A percentile compares a stretch with the other conserved stretches of the same genome.
These are phyloP conservation scores for Corythucha ciliata DNA, from an alignment of 2,888 invertebrate genomes.

Conservation along the genomic window DNA sequence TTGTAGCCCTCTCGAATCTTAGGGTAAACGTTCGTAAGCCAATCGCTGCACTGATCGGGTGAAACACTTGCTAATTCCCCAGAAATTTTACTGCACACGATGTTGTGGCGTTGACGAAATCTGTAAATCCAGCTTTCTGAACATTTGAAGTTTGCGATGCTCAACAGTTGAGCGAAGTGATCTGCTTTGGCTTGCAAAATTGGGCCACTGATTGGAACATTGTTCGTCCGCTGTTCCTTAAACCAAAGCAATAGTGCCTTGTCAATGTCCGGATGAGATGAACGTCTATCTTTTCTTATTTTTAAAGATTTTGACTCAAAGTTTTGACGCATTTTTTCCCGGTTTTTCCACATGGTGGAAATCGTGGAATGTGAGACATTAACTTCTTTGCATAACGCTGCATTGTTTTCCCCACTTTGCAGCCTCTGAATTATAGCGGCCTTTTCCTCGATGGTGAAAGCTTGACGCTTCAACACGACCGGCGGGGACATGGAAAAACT, in stretches of 20 bases:
- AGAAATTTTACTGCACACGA: not conserved
- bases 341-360: constrained; percentile 27
- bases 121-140: not conserved
- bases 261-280: not conserved
- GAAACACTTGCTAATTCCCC: constrained; percentile 15
- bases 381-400: constrained; percentile 19
- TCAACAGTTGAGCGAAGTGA: not conserved
- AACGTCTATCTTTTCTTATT: not conserved
- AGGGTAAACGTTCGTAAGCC: no score
- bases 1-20: no score
- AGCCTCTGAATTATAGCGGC: constrained; percentile 25
- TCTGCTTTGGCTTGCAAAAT: not conserved
- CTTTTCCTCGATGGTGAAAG: constrained; percentile 30
- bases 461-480: constrained; percentile 19
- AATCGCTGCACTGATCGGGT: not conserved
- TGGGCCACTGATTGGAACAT: not conserved
- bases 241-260: not conserved
- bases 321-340: constrained; percentile 27
- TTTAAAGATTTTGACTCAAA: constrained; percentile 30
- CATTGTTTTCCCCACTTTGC: constrained; percentile 28
- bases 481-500: not conserved
- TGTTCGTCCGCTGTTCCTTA: not conserved
- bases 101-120: not conserved
- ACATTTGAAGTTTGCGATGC: not conserved
- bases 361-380: constrained; percentile 27